Conservation (phyloP, 2,113 vertebrate species). For the Catagonus wagneri region DNA sequence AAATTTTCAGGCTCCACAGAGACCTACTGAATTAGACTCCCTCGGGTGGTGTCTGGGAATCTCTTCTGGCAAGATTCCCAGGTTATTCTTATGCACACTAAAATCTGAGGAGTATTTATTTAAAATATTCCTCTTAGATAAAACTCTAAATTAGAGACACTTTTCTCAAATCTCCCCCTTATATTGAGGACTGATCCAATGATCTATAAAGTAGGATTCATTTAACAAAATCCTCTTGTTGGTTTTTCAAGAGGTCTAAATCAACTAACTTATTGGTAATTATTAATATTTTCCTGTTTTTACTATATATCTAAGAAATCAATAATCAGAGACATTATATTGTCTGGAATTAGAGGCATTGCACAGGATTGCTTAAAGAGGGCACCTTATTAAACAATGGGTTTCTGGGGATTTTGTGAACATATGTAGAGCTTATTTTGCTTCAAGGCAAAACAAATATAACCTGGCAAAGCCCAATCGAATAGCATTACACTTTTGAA, state of each 20-base stretch:
- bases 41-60: background rate
- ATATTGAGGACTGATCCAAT: background rate
- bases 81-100: background rate
- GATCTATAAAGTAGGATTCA: background rate
- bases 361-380: background rate
- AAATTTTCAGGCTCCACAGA: background rate
- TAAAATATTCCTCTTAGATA: background rate
- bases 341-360: background rate
- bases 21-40: background rate
- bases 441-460: conserved; percentile 43
- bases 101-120: background rate
- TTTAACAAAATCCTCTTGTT: background rate
- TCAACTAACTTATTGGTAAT: background rate
- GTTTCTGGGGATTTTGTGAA: background rate
- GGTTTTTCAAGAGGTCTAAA: conserved; percentile 4
- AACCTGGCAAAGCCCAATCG: background rate
- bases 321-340: background rate
- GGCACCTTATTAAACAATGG: background rate
- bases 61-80: background rate
- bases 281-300: background rate
- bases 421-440: background rate
- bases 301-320: background rate
- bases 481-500: conserved; percentile 33
- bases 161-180: background rate
- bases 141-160: background rate